Percentiles rank a stretch among this genome's conserved stretches.
phyloP scores from a whole-genome alignment of 2,797 vertebrate genomes.

The Galagoides demidoff region DNA sequence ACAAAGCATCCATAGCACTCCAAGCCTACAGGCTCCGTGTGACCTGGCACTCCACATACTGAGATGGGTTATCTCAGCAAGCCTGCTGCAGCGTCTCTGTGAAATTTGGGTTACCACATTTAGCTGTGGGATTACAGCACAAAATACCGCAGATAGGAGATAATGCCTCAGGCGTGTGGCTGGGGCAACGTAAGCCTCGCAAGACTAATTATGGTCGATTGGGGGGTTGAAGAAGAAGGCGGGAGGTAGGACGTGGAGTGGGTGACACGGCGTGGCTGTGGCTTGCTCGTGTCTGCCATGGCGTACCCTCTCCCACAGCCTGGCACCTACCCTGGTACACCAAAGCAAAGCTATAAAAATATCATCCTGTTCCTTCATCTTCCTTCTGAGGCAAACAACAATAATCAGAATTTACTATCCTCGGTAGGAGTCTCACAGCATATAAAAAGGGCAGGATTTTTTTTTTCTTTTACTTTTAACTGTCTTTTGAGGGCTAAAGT shows the following conservation, averaged over 20 bases:
- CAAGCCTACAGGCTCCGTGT: conserved; percentile 81
- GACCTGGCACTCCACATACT: conserved; percentile 80
- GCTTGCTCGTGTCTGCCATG: conserved; percentile 44
- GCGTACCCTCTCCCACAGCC: background rate
- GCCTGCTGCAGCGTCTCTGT: conserved; percentile 69
- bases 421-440: background rate
- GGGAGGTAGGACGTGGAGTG: conserved; percentile 57
- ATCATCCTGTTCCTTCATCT: background rate
- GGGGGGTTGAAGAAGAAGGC: conserved; percentile 12
- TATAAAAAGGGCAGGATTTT: background rate
- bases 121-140: conserved; percentile 77
- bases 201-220: conserved; percentile 56
- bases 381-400: conserved; percentile 30
- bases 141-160: conserved; percentile 87
- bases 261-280: conserved; percentile 18
- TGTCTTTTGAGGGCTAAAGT: conserved; percentile 12
- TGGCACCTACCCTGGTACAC: background rate
- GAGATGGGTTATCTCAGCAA: conserved; percentile 84
- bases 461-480: background rate
- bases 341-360: conserved; percentile 46
- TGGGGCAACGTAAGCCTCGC: conserved; percentile 57
- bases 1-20: conserved; percentile 82
- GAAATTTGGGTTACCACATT: conserved; percentile 85
- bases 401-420: conserved; percentile 60
- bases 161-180: conserved; percentile 77